Evolutionary conservation across 2,888 invertebrate species (phyloP).

Genomic region (Antheraea yamamai): DNA sequence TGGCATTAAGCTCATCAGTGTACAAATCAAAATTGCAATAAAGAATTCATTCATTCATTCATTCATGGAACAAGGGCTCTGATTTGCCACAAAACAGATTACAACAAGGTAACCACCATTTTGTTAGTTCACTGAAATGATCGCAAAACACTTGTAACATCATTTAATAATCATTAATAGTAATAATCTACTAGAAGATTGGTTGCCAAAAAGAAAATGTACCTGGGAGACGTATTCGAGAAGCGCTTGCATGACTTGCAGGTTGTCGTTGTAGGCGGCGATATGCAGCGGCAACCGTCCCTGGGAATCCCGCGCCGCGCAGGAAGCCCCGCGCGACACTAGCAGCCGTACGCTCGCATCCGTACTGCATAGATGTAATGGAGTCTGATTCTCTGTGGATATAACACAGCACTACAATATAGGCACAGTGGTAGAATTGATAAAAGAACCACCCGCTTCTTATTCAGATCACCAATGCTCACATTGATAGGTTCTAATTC

Average conservation of each 20-base stretch:
- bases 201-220: slow-evolving; percentile 24
- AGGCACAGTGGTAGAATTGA: too few species aligned
- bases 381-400: slow-evolving; percentile 55
- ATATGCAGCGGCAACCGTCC: slow-evolving; percentile 67
- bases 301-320: slow-evolving; percentile 44
- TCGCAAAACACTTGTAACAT: not conserved
- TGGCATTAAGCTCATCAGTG: too few species aligned
- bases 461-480: too few species aligned
- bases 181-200: not conserved
- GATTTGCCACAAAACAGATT: too few species aligned
- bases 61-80: too few species aligned
- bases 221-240: slow-evolving; percentile 40
- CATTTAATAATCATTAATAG: not conserved
- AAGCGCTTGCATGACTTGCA: slow-evolving; percentile 41
- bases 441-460: too few species aligned
- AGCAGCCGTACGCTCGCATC: slow-evolving; percentile 40
- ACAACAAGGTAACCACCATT: too few species aligned
- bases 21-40: too few species aligned
- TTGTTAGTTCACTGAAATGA: not conserved
- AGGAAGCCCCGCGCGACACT: slow-evolving; percentile 46
- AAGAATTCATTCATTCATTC: too few species aligned
- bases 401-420: not conserved
- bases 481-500: too few species aligned
- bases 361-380: slow-evolving; percentile 59
- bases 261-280: slow-evolving; percentile 58